Evolutionary conservation across 2,888 invertebrate species (phyloP).

Genomic region (Glaucopsyche alexis): DNA sequence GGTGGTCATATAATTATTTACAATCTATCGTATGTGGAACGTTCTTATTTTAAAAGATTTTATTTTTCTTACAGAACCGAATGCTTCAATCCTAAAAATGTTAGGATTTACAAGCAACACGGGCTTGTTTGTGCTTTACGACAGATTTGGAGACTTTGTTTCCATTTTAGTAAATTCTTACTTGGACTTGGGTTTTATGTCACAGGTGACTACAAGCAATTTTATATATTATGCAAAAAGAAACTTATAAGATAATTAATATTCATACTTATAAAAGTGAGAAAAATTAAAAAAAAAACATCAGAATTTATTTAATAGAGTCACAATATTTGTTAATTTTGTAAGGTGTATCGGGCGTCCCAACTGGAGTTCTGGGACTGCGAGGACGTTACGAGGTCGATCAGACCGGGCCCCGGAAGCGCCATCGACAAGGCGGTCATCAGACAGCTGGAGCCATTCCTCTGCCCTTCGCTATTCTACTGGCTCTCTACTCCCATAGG

Average conservation of each 20-base stretch:
- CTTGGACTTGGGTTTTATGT: conserved; percentile 72
- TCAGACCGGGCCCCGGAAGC: conserved; percentile 59
- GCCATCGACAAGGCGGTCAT: conserved; percentile 49
- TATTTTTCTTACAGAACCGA: conserved; percentile 52
- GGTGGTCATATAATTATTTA: too few relatives aligned
- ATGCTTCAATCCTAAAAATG: conserved; percentile 59
- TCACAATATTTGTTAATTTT: neutral
- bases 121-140: conserved; percentile 60
- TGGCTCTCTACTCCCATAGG: conserved; percentile 72
- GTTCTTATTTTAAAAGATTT: neutral
- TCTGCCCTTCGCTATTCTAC: conserved; percentile 69
- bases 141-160: conserved; percentile 63
- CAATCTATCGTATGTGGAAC: too few relatives aligned
- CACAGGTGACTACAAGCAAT: conserved; percentile 52
- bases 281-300: neutral
- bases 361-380: conserved; percentile 71
- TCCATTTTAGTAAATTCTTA: conserved; percentile 69
- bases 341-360: conserved; percentile 63
- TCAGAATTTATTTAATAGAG: neutral
- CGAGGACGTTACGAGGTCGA: conserved; percentile 55
- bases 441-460: conserved; percentile 53
- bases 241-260: neutral
- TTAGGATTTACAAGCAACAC: conserved; percentile 69
- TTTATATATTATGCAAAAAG: neutral
- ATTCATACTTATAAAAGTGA: neutral